Evolutionary conservation across 2,797 vertebrate species (phyloP).

Genomic region (Epinephelus coioides): DNA sequence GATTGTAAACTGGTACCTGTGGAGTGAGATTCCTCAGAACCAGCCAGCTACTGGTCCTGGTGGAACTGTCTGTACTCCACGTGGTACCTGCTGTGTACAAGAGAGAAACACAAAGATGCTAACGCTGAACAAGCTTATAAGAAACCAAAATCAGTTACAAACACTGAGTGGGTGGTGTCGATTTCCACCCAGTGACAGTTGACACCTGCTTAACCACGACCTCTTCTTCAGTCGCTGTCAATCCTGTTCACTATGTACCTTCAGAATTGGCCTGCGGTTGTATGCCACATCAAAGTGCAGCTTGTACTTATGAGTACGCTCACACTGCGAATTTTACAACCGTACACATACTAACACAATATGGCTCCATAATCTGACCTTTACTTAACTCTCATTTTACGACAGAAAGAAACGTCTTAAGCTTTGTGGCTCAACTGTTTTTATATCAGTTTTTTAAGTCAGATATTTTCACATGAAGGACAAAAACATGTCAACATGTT

Average conservation of each 20-base stretch:
- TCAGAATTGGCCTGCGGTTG: neutral
- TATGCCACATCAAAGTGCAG: slow-evolving; percentile 31
- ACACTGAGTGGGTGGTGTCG: slow-evolving; percentile 27
- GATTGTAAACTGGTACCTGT: slow-evolving; percentile 86
- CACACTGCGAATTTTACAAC: neutral
- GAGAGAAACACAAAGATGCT: slow-evolving; percentile 16
- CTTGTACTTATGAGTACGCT: neutral
- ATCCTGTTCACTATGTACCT: neutral
- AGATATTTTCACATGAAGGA: neutral
- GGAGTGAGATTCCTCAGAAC: slow-evolving; percentile 98
- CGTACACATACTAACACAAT: neutral
- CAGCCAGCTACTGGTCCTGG: slow-evolving; percentile 97
- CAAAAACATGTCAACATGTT: no score
- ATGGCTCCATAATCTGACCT: neutral
- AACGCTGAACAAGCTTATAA: neutral
- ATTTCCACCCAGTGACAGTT: slow-evolving; percentile 37
- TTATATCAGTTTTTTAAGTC: neutral
- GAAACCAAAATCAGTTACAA: slow-evolving; percentile 29
- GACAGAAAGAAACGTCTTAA: neutral
- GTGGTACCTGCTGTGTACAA: slow-evolving; percentile 89
- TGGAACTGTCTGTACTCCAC: slow-evolving; percentile 97
- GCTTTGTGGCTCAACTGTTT: neutral
- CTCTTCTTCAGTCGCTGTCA: neutral
- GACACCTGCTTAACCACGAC: slow-evolving; percentile 36
- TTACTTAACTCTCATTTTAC: neutral